Conservation (phyloP, 2,113 vertebrate species). For the Rostratula benghalensis region DNA sequence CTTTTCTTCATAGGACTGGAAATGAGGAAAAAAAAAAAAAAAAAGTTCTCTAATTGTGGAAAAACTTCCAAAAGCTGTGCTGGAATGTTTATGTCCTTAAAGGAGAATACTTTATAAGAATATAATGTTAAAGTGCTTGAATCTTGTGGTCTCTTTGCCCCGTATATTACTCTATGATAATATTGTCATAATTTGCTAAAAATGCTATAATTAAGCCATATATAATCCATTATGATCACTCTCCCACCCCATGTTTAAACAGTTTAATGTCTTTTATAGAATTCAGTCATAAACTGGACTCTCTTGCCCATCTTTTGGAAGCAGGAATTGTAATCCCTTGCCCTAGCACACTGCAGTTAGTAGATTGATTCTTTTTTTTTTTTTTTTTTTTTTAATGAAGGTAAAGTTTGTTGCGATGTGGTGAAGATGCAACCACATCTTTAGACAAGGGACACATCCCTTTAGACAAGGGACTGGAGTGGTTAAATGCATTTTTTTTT, state of each 20-base stretch:
- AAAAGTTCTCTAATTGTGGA: not conserved
- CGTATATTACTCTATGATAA: not conserved
- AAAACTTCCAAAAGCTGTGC: not conserved
- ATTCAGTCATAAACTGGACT: not conserved
- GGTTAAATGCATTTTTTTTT: not conserved
- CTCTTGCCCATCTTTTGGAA: not conserved
- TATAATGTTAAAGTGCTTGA: not conserved
- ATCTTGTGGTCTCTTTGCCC: not conserved
- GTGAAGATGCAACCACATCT: not conserved
- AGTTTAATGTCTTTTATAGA: not conserved
- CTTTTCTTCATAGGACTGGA: not conserved
- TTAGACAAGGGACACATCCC: no score
- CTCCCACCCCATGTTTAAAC: not conserved
- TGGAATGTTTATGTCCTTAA: not conserved
- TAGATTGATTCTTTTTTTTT: not conserved
- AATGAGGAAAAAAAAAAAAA: not conserved
- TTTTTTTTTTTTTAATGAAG: not conserved
- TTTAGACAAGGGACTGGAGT: not conserved
- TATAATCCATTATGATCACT: not conserved
- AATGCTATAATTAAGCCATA: not conserved
- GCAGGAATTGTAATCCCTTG: fast-evolving
- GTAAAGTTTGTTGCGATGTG: not conserved
- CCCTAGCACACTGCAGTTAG: not conserved
- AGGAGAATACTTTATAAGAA: not conserved
- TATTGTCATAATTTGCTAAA: not conserved